phyloP scores from a whole-genome alignment of 2,797 vertebrate species.

The Thunnus albacares region DNA sequence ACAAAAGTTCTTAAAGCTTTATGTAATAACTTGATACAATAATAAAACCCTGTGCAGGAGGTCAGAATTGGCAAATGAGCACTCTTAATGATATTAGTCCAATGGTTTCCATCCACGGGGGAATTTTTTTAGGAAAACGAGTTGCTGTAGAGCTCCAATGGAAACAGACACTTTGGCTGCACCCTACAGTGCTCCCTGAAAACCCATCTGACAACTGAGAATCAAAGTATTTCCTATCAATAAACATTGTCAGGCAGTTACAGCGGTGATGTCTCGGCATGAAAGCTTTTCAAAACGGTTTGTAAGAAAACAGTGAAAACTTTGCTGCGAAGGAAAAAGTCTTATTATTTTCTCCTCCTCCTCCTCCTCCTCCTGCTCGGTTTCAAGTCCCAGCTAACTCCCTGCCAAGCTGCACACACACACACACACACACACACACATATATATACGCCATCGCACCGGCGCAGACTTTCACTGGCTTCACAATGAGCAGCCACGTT shows the following conservation, averaged over 20 bases:
- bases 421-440: slow-evolving; percentile 32
- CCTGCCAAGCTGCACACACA: slow-evolving; percentile 43
- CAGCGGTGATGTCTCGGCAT: slow-evolving; percentile 16
- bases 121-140: not conserved
- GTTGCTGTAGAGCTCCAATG: not conserved
- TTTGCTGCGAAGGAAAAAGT: slow-evolving; percentile 31
- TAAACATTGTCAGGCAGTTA: slow-evolving; percentile 7
- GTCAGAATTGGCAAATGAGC: not conserved
- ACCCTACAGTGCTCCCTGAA: not conserved
- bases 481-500: slow-evolving; percentile 30
- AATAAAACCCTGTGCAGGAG: not conserved
- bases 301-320: slow-evolving; percentile 30
- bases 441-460: slow-evolving; percentile 13
- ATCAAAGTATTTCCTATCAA: slow-evolving; percentile 40
- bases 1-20: not conserved
- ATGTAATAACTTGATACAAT: not conserved
- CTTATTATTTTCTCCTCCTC: slow-evolving; percentile 39
- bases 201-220: slow-evolving; percentile 21
- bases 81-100: not conserved
- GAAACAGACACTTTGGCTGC: slow-evolving; percentile 39
- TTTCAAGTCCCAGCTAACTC: slow-evolving; percentile 25
- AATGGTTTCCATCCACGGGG: not conserved
- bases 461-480: slow-evolving; percentile 27
- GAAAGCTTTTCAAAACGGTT: slow-evolving; percentile 26
- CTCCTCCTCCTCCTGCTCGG: slow-evolving; percentile 39